A percentile compares a stretch with the other conserved stretches of the same genome.
Conservation (phyloP, 2,113 vertebrate species). For the Antechinus flavipes region DNA sequence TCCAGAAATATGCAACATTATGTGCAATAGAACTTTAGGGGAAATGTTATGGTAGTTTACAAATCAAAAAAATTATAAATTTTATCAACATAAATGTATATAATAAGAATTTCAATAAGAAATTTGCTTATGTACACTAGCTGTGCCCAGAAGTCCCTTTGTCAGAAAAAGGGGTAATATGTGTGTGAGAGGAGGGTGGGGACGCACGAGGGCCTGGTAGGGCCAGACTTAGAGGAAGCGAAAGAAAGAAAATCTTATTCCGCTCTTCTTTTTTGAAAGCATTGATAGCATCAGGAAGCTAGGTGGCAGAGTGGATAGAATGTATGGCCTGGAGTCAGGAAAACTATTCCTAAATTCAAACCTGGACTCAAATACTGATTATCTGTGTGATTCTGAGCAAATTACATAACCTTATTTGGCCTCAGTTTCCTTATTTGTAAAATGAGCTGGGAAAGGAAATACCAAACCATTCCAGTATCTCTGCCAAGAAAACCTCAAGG, state of each 20-base stretch:
- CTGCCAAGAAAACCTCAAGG: not conserved
- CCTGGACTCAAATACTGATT: not conserved
- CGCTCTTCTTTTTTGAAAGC: not conserved
- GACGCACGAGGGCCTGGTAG: too few species aligned
- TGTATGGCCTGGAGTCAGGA: not conserved
- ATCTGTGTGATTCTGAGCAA: not conserved
- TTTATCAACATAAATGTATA: not conserved
- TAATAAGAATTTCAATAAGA: not conserved
- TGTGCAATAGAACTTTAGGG: not conserved
- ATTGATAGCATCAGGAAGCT: not conserved
- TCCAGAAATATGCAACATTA: not conserved
- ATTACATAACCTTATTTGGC: not conserved
- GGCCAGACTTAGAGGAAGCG: not conserved
- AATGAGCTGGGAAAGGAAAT: not conserved
- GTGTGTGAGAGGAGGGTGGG: too few species aligned
- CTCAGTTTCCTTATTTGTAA: not conserved
- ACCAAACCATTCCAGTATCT: not conserved
- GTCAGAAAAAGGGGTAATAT: not conserved
- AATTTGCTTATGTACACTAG: not conserved
- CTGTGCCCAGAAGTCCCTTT: not conserved
- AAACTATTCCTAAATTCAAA: not conserved
- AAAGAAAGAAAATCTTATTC: not conserved
- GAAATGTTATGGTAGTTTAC: not conserved
- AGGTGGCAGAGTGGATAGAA: not conserved
- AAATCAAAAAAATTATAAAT: not conserved